Evolutionary conservation across 2,888 invertebrate species (phyloP).

Genomic region (Willowsia nigromaculata): DNA sequence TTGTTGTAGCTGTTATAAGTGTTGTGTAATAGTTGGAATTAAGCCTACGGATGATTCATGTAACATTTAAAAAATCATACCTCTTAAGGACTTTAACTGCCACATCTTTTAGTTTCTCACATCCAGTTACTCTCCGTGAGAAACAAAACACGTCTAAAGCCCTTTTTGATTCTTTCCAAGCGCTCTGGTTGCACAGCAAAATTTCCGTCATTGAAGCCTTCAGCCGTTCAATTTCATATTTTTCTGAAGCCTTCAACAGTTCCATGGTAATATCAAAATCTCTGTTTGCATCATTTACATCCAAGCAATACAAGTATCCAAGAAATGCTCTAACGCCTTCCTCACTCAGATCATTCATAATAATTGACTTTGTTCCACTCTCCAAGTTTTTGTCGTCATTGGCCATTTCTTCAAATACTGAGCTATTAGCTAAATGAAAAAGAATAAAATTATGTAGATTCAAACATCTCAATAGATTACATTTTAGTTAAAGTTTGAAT

Average conservation of each 20-base stretch:
- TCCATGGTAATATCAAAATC: not conserved
- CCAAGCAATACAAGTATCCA: not conserved
- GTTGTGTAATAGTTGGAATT: too few relatives aligned
- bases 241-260: not conserved
- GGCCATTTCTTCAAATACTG: too few relatives aligned
- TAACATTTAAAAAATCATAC: not conserved
- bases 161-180: not conserved
- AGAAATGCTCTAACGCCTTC: too few relatives aligned
- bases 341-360: too few relatives aligned
- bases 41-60: too few relatives aligned
- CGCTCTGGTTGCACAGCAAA: not conserved
- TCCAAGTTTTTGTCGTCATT: too few relatives aligned
- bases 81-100: not conserved
- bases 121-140: not conserved
- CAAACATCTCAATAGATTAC: too few relatives aligned
- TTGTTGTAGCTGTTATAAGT: too few relatives aligned
- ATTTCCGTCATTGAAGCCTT: not conserved
- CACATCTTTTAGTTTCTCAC: not conserved
- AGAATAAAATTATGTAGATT: too few relatives aligned
- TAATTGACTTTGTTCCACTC: too few relatives aligned
- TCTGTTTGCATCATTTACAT: not conserved
- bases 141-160: not conserved
- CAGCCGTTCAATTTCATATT: not conserved
- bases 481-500: too few relatives aligned
- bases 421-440: too few relatives aligned